phyloP scores from a whole-genome alignment of 2,888 invertebrate species.

The Marasmarcha lunaedactyla region DNA sequence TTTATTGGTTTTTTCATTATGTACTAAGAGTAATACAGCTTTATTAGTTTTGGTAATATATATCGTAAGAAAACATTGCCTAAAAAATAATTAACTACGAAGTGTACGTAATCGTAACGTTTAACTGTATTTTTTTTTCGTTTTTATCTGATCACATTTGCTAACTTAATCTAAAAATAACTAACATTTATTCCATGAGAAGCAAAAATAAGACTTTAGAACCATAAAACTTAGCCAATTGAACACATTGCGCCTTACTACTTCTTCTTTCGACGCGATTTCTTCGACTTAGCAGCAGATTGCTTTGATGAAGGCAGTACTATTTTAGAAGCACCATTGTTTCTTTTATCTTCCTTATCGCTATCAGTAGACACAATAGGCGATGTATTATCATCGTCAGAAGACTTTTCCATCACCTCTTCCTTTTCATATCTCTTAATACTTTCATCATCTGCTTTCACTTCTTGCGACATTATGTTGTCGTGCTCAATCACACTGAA shows the following conservation, averaged over 20 bases:
- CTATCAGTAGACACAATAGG: conserved; percentile 67
- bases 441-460: conserved; percentile 44
- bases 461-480: conserved; percentile 49
- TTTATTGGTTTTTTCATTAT: conserved; percentile 45
- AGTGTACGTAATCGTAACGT: background rate
- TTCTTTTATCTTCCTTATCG: conserved; percentile 61
- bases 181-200: background rate
- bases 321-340: conserved; percentile 38
- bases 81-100: background rate
- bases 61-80: conserved; percentile 3
- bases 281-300: conserved; percentile 63
- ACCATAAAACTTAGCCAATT: conserved; percentile 13
- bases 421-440: conserved; percentile 33
- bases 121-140: background rate
- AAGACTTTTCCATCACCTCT: conserved; percentile 63
- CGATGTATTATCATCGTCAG: conserved; percentile 68
- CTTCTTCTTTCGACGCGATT: conserved; percentile 74
- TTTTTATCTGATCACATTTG: background rate
- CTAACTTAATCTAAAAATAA: background rate
- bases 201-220: too few species aligned
- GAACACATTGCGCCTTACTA: conserved; percentile 50
- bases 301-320: conserved; percentile 46
- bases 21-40: conserved; percentile 13
- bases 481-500: conserved; percentile 52
- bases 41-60: conserved; percentile 8